Conservation (phyloP, 1,140 invertebrate species). For the Globodera rostochiensis region DNA sequence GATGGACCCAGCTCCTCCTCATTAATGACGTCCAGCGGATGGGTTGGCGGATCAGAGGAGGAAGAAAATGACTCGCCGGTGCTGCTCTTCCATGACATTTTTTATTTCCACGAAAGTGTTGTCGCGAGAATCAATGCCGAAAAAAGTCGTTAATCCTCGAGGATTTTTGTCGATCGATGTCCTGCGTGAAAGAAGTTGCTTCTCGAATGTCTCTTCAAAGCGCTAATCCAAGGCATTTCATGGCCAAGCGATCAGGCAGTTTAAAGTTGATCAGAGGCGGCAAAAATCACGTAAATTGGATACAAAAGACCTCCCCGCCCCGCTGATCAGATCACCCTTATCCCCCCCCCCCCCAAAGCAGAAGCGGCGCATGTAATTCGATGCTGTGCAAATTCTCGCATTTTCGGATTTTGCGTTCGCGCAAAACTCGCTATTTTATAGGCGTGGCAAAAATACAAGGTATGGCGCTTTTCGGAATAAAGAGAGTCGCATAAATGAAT, state of each 20-base stretch:
- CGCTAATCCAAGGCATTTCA: too few species aligned
- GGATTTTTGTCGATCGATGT: neutral
- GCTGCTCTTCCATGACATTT: neutral
- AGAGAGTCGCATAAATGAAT: too few species aligned
- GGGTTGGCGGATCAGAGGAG: neutral
- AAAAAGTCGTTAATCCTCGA: neutral
- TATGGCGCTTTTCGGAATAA: too few species aligned
- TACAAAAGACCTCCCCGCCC: neutral
- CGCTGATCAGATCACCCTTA: neutral
- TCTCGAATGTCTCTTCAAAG: neutral
- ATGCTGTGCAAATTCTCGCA: conserved; percentile 4
- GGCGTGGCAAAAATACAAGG: too few species aligned
- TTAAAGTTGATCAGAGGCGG: neutral
- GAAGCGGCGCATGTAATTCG: neutral
- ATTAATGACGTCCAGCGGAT: neutral
- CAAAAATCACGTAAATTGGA: too few species aligned
- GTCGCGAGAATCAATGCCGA: neutral
- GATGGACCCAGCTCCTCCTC: neutral
- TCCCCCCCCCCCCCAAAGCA: neutral
- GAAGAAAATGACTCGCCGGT: neutral
- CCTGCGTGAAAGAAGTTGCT: neutral
- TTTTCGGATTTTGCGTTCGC: neutral
- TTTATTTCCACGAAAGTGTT: neutral
- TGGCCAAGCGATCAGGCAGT: too few species aligned
- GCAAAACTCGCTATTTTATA: neutral